Conservation (phyloP, 23 tunicate species). For the Ascidia mentula region DNA sequence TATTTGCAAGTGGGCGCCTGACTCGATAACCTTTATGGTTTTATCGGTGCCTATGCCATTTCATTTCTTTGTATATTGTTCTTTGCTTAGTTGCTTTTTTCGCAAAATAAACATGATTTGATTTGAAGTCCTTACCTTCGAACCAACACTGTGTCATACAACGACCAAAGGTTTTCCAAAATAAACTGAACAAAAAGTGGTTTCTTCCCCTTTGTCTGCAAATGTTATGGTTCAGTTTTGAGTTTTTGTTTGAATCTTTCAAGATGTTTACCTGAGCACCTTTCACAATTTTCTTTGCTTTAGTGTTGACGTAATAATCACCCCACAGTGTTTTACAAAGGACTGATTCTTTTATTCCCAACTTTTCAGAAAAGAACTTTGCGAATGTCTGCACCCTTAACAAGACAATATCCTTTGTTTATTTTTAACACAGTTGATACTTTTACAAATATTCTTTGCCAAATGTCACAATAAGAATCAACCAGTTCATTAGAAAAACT, state of each 20-base stretch:
- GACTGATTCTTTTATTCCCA: conserved; percentile 59
- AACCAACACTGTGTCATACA: conserved; percentile 62
- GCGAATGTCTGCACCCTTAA: conserved; percentile 84
- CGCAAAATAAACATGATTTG: too few relatives aligned
- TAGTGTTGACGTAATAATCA: conserved; percentile 88
- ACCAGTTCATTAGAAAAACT: neutral
- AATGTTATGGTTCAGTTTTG: neutral
- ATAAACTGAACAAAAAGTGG: conserved; percentile 89
- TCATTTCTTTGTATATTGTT: too few relatives aligned
- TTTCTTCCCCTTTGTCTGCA: conserved; percentile 80
- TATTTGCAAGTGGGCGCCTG: too few relatives aligned
- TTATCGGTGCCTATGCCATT: too few relatives aligned
- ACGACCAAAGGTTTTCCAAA: conserved; percentile 80
- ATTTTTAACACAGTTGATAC: neutral
- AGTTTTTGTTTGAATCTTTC: neutral
- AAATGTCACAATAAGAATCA: neutral
- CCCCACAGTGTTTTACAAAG: conserved; percentile 93
- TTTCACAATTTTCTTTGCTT: conserved; percentile 72
- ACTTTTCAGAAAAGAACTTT: conserved; percentile 73
- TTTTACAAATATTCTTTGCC: neutral
- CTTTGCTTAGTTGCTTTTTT: too few relatives aligned
- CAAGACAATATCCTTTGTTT: neutral
- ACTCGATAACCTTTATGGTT: too few relatives aligned
- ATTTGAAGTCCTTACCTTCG: conserved; percentile 39
- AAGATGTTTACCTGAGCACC: conserved; percentile 82